Evolutionary conservation across 2,113 vertebrate species (phyloP).

Genomic region (Lophotis ruficrista): DNA sequence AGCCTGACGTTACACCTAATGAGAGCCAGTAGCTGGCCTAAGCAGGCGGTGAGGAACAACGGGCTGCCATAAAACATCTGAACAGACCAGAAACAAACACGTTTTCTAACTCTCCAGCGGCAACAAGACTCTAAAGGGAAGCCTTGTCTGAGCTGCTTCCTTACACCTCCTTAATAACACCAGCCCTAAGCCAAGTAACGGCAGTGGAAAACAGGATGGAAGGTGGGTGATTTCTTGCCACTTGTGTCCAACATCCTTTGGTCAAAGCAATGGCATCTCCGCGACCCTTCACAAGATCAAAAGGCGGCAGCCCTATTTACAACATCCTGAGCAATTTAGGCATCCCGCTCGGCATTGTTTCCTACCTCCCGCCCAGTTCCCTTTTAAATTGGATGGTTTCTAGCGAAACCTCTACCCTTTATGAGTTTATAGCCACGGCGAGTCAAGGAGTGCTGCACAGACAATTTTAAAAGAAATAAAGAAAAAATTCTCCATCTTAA

Average conservation of each 20-base stretch:
- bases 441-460: background rate
- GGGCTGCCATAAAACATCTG: constrained; percentile 43
- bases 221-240: constrained; percentile 61
- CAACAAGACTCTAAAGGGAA: constrained; percentile 65
- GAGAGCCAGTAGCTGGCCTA: background rate
- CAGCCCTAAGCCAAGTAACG: constrained; percentile 70
- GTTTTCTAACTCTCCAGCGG: constrained; percentile 26
- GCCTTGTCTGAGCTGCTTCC: constrained; percentile 77
- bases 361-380: constrained; percentile 61
- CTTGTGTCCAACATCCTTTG: constrained; percentile 67
- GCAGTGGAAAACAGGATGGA: constrained; percentile 66
- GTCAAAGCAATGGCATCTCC: constrained; percentile 56
- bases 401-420: constrained; percentile 47
- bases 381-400: constrained; percentile 50
- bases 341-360: constrained; percentile 64
- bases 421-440: constrained; percentile 47
- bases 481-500: background rate
- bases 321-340: constrained; percentile 76
- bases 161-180: constrained; percentile 73
- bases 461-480: background rate
- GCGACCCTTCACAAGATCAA: constrained; percentile 70
- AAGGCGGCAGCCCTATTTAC: constrained; percentile 69
- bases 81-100: constrained; percentile 48
- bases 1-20: background rate
- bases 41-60: background rate